Conservation (phyloP, 2,113 vertebrate species). For the Mustela lutreola region DNA sequence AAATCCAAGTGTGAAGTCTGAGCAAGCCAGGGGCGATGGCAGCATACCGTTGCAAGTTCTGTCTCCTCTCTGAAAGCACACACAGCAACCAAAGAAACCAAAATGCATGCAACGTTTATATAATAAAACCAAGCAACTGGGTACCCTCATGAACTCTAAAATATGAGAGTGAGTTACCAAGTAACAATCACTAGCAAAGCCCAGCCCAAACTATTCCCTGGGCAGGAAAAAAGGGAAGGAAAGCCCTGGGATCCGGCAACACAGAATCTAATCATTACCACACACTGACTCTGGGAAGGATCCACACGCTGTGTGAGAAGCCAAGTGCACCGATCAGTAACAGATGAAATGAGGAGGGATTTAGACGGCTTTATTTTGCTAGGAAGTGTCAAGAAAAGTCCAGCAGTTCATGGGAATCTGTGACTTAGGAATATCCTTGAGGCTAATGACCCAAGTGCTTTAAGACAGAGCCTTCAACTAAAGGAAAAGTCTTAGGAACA, state of each 20-base stretch:
- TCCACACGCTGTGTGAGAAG: not conserved
- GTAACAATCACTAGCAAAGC: not conserved
- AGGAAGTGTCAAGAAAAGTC: not conserved
- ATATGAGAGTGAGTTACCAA: not conserved
- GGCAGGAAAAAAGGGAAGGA: not conserved
- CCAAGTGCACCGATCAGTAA: not conserved
- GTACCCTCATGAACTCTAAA: not conserved
- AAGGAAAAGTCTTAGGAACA: not conserved
- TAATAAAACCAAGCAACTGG: not conserved
- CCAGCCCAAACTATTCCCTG: not conserved
- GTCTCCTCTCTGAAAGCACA: not conserved
- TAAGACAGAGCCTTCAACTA: not conserved
- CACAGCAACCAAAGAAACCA: not conserved
- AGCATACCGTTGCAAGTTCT: not conserved
- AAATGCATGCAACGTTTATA: too few species aligned
- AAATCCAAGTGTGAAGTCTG: not conserved
- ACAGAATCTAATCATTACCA: not conserved
- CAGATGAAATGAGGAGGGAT: not conserved
- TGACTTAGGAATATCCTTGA: not conserved
- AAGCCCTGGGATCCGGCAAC: not conserved
- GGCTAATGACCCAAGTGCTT: not conserved
- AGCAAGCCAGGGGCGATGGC: too few species aligned
- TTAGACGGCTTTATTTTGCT: not conserved
- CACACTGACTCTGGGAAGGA: not conserved
- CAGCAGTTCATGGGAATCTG: too few species aligned